Evolutionary conservation across 1,140 invertebrate genomes (phyloP), one percentile per base, ranked within the genome.

Genomic region (Anadara kagoshimensis): DNA sequence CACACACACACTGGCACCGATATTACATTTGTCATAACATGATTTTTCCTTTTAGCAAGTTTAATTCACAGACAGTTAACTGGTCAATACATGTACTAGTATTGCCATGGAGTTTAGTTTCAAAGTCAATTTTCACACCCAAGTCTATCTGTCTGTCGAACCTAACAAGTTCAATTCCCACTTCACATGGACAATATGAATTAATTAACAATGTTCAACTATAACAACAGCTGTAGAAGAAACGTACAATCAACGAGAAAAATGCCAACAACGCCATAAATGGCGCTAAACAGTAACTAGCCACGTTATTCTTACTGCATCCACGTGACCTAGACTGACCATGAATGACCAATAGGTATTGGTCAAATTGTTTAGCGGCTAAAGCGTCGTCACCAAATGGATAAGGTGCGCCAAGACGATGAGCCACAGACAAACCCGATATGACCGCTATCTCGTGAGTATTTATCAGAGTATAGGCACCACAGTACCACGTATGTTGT

Each of bases 401-500:
- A 72, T 86, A 86, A 2, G 75, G 65, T 18, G 85, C 83, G 7
- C 85, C 83, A 20, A 86, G 70, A 0, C 80, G 59, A 41, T 73
- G 74, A 5, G 85, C 85, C 22, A 78, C 83, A 11, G 85, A 77
- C 1, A 86, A 54, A 11, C 85, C 85, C 18, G 83, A 86, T 22
- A 85, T 83, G n/a, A 83, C 70, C 3, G 79, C 85, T 26, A 85
- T 80, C 57, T 85, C 83, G 66, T 85, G 83, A 22, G 85, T 85
- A 68, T 83, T 84, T 51, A 86, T 81, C 12, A 85, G 76, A 10
- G 83, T 86, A 73, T 85, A 86, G 4, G 80, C 73, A 1, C 85
- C 83, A 74, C 76, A 80, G 58, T 78, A 85, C 75, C 77, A 85
- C 12, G 82, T 79, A 29, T 81, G 49, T 54, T 78, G 69, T 64